phyloP scores from a whole-genome alignment of 2,797 vertebrate genomes.

The Leptoclinus maculatus region DNA sequence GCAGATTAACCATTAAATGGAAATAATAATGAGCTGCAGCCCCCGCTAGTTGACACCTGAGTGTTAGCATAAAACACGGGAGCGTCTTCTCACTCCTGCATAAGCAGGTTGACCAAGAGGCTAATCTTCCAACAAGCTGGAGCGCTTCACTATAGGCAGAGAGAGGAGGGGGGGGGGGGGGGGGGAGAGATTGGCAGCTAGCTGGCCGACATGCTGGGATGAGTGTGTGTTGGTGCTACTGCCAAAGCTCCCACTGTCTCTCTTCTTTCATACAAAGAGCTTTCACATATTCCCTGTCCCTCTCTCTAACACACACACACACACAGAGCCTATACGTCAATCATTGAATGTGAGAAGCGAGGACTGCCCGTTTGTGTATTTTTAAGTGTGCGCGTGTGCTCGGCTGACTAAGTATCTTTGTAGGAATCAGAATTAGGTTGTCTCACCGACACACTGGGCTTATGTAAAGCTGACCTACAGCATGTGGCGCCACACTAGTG shows the following conservation, averaged over 20 bases:
- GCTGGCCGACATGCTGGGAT: slow-evolving; percentile 55
- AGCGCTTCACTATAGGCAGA: slow-evolving; percentile 22
- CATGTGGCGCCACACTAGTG: slow-evolving; percentile 16
- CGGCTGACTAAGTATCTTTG: slow-evolving; percentile 57
- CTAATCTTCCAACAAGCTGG: slow-evolving; percentile 16
- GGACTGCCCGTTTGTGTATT: slow-evolving; percentile 5
- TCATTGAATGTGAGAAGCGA: slow-evolving; percentile 43
- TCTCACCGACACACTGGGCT: slow-evolving; percentile 53
- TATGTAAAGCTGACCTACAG: slow-evolving; percentile 62
- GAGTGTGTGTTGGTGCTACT: slow-evolving; percentile 43
- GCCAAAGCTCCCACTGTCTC: slow-evolving; percentile 48
- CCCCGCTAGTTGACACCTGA: not conserved
- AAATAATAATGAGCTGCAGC: not conserved
- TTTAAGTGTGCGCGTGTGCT: not conserved
- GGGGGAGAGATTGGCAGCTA: slow-evolving; percentile 40
- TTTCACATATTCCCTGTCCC: slow-evolving; percentile 36
- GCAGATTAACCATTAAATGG: not conserved
- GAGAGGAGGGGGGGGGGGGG: not conserved
- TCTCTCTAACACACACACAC: slow-evolving; percentile 1
- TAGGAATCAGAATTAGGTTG: slow-evolving; percentile 62
- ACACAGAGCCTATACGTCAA: slow-evolving; percentile 31
- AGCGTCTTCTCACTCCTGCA: slow-evolving; percentile 1
- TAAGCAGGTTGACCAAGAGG: not conserved
- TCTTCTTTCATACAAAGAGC: slow-evolving; percentile 50
- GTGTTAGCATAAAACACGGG: not conserved